phyloP scores from a whole-genome alignment of 2,888 invertebrate species.

The Drosophila prostipennis region DNA sequence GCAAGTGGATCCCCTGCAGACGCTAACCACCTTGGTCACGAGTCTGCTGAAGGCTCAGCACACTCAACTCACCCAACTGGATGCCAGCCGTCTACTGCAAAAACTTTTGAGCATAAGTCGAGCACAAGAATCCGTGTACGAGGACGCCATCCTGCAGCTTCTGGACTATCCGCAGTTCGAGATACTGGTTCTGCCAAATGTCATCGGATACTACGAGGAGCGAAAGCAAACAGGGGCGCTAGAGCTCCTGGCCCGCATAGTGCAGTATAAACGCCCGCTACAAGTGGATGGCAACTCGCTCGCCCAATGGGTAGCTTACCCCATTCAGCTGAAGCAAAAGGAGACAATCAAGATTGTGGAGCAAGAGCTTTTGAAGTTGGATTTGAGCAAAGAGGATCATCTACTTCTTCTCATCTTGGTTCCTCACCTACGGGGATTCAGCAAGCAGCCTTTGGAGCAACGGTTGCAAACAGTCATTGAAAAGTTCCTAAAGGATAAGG shows the following conservation, averaged over 20 bases:
- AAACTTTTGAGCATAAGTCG: conserved; percentile 86
- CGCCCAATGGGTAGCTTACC: conserved; percentile 88
- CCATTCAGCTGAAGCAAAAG: conserved; percentile 85
- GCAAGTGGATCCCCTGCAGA: conserved; percentile 39
- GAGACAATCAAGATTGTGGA: conserved; percentile 65
- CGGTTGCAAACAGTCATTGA: conserved; percentile 35
- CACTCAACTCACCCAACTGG: conserved; percentile 89
- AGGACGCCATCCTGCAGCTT: conserved; percentile 88
- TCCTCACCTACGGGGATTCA: conserved; percentile 78
- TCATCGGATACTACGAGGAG: conserved; percentile 87
- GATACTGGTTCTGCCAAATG: conserved; percentile 88
- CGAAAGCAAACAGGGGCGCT: conserved; percentile 86
- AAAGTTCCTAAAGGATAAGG: conserved; percentile 6
- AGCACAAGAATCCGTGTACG: conserved; percentile 86
- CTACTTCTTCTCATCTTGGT: conserved; percentile 74
- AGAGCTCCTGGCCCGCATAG: conserved; percentile 87
- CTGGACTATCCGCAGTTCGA: conserved; percentile 89
- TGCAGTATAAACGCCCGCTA: conserved; percentile 88
- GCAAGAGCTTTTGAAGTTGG: conserved; percentile 47
- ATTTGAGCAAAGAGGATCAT: conserved; percentile 82
- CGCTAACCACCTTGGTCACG: conserved; percentile 84
- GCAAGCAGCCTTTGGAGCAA: conserved; percentile 46
- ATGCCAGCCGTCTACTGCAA: conserved; percentile 88
- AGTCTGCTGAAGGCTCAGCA: conserved; percentile 87
- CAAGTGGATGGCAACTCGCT: conserved; percentile 87